These are phyloP conservation scores for Aquatica leii DNA, from an alignment of 2,888 invertebrate species.

Conservation along the genomic window DNA sequence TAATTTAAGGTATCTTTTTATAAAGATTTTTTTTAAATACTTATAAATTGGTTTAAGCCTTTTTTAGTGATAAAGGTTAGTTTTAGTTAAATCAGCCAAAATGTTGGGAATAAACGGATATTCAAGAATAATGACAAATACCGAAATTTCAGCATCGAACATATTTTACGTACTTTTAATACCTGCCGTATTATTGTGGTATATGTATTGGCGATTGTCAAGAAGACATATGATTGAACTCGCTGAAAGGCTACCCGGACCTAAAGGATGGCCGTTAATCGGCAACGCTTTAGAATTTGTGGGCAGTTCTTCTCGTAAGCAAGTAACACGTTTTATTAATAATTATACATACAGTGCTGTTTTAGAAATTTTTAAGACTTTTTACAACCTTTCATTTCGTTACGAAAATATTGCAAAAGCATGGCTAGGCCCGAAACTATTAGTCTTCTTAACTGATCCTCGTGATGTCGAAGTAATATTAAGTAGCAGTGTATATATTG, in stretches of 20 bases:
- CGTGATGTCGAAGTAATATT: slow-evolving; percentile 80
- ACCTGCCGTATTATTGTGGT: slow-evolving; percentile 20
- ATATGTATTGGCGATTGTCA: slow-evolving; percentile 70
- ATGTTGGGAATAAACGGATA: slow-evolving; percentile 4
- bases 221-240: slow-evolving; percentile 74
- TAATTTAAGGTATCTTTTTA: background rate
- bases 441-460: slow-evolving; percentile 80
- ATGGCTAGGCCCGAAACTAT: slow-evolving; percentile 80
- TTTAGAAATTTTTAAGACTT: slow-evolving; percentile 74
- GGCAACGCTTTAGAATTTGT: slow-evolving; percentile 80
- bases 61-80: background rate
- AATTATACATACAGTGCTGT: slow-evolving; percentile 15
- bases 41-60: background rate
- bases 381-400: slow-evolving; percentile 65
- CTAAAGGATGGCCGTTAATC: slow-evolving; percentile 73
- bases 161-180: slow-evolving; percentile 24
- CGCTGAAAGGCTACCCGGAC: slow-evolving; percentile 77
- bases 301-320: slow-evolving; percentile 76
- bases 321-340: no score
- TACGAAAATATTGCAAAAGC: slow-evolving; percentile 70
- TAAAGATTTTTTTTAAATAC: background rate
- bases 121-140: background rate
- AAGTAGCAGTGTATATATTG: slow-evolving; percentile 81
- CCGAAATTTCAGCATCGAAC: slow-evolving; percentile 8
- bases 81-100: background rate